phyloP scores from a whole-genome alignment of 2,888 invertebrate species.

The Limnephilus marmoratus region DNA sequence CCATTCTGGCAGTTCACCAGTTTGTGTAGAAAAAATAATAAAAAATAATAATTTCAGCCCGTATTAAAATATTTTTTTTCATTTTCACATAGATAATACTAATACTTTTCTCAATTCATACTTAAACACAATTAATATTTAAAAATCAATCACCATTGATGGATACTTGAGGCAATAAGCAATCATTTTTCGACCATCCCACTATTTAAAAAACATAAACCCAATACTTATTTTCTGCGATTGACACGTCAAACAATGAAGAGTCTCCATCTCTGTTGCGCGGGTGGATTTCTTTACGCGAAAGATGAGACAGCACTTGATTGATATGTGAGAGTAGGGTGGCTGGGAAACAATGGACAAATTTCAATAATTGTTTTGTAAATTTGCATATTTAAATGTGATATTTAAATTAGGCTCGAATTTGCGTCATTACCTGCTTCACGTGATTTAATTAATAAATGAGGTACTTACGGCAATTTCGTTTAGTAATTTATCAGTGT shows the following conservation, averaged over 20 bases:
- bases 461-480: not conserved
- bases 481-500: not conserved
- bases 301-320: constrained; percentile 48
- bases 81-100: too few species aligned
- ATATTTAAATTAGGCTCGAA: constrained; percentile 15
- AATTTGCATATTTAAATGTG: constrained; percentile 29
- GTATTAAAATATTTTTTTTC: too few species aligned
- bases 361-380: constrained; percentile 19
- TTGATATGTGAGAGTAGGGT: constrained; percentile 55
- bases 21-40: too few species aligned
- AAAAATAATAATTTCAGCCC: too few species aligned
- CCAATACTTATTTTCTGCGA: constrained; percentile 51
- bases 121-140: not conserved
- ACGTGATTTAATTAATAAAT: not conserved
- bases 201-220: not conserved
- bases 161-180: not conserved
- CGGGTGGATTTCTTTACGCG: not conserved
- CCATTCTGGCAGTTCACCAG: too few species aligned
- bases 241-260: constrained; percentile 48
- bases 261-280: constrained; percentile 44
- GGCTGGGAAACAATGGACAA: constrained; percentile 44
- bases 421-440: not conserved
- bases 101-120: not conserved
- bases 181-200: constrained; percentile 9
- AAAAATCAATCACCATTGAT: not conserved